These are phyloP conservation scores for Dryobotodes eremita DNA, from an alignment of 2,888 invertebrate genomes.

Conservation along the genomic window DNA sequence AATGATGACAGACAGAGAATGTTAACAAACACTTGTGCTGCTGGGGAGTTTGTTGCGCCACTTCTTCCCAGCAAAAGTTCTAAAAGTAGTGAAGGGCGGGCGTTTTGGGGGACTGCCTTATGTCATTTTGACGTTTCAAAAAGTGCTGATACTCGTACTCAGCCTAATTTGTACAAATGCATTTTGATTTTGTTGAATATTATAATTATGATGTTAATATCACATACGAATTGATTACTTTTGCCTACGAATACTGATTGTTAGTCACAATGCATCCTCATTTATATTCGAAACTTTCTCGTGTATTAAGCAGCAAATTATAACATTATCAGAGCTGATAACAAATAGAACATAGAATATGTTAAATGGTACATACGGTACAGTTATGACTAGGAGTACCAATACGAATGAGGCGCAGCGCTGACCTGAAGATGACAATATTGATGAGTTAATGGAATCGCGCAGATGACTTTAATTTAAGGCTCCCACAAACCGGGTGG, in stretches of 20 bases:
- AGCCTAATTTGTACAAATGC: background rate
- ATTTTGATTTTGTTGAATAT: background rate
- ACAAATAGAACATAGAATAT: conserved; percentile 12
- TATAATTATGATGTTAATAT: background rate
- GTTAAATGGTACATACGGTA: conserved; percentile 44
- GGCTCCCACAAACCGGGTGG: too few relatives aligned
- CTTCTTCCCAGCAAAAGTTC: background rate
- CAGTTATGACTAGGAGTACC: conserved; percentile 39
- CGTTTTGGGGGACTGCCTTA: background rate
- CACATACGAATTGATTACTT: background rate
- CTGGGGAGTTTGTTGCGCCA: background rate
- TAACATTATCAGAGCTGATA: background rate
- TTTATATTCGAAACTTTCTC: conserved; percentile 7
- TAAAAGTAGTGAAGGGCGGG: too few relatives aligned
- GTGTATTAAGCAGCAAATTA: background rate
- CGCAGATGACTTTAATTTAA: background rate
- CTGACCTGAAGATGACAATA: conserved; percentile 43
- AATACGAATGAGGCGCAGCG: conserved; percentile 34
- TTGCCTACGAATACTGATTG: background rate
- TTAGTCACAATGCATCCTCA: conserved; percentile 29
- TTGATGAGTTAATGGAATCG: background rate
- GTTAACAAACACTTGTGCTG: background rate
- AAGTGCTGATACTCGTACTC: background rate
- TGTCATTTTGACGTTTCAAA: background rate
- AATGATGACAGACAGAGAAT: too few relatives aligned